Evolutionary conservation across 1,140 invertebrate species (phyloP), one percentile per base, ranked within the genome.

Genomic region (Bombus sylvicola): DNA sequence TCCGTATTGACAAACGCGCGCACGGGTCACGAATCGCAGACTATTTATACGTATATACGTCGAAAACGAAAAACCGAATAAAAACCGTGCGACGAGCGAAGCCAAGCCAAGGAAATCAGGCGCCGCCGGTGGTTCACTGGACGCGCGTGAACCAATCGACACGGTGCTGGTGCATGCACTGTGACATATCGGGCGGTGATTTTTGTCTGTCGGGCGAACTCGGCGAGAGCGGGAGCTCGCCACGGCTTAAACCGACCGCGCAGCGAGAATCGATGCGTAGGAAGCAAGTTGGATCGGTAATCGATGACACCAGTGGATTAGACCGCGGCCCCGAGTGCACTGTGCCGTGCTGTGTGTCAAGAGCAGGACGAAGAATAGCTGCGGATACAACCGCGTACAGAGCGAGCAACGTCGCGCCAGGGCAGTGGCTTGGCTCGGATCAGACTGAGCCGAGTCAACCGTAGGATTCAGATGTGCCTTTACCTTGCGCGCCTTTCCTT

Each of bases 401-500:
- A 74, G 81, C 81, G 66, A 71, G 73, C 18, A 59, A 53, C 83
- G 74, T 41, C n/a, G 80, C 12, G 92, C 86, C 92, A 84, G 91
- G 86, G 87, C 92, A 89, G 88, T 91, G 89, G 90, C 92, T 92
- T 93, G 88, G 88, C 92, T 92, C 85, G 87, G 91, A 92, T 93
- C 92, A 88, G 92, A 94, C 93, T 94, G 93, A 93, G 91, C 86
- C 91, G 89, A 88, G 88, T 89, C 87, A 87, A 88, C 77, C 83
- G 87, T 90, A 94, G 92, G 92, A 93, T 93, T 92, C 91, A 87
- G 92, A 93, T 92, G 89, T 91, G 91, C 89, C 90, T 93, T 92
- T 90, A 88, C 89, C 89, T 91, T 89, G 87, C 81, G 83, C 81
- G 85, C 85, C 87, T 72, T 80, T 80, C 81, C 81, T 72, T 81